Conservation (phyloP, 2,888 invertebrate species). For the Micropterix aruncella region DNA sequence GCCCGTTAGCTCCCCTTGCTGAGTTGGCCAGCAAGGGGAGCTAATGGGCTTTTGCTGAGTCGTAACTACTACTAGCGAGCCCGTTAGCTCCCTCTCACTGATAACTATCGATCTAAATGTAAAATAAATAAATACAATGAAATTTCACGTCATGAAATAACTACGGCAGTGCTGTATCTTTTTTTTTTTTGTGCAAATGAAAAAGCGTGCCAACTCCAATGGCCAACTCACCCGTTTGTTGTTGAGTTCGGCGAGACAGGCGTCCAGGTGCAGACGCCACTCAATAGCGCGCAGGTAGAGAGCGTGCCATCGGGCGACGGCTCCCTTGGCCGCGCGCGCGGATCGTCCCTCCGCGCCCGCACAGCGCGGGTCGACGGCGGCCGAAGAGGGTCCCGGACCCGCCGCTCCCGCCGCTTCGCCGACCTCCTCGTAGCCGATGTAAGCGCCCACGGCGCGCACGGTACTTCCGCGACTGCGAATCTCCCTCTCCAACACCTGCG, state of each 20-base stretch:
- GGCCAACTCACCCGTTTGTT: constrained; percentile 23
- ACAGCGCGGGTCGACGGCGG: constrained; percentile 69
- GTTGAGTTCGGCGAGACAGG: constrained; percentile 53
- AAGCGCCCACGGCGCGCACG: background rate
- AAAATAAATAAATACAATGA: too few relatives aligned
- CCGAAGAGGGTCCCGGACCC: constrained; percentile 39
- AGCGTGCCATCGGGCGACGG: constrained; percentile 83
- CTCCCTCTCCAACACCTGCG: background rate
- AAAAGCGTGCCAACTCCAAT: too few relatives aligned
- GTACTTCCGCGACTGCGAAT: background rate
- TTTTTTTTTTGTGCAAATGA: too few relatives aligned
- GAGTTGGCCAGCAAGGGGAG: too few relatives aligned
- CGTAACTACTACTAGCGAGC: too few relatives aligned
- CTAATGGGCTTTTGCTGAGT: too few relatives aligned
- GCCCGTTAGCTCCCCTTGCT: too few relatives aligned
- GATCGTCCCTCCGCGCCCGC: constrained; percentile 63
- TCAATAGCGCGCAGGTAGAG: constrained; percentile 80
- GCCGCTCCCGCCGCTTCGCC: too few relatives aligned
- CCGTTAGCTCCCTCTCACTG: too few relatives aligned
- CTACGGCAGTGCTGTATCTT: too few relatives aligned
- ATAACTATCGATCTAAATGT: too few relatives aligned
- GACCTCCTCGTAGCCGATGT: background rate
- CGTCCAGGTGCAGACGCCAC: constrained; percentile 85
- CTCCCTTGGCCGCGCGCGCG: constrained; percentile 49
- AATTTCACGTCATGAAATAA: too few relatives aligned